phyloP scores from a whole-genome alignment of 2,888 invertebrate species.

The Rhynchonema sp. region DNA sequence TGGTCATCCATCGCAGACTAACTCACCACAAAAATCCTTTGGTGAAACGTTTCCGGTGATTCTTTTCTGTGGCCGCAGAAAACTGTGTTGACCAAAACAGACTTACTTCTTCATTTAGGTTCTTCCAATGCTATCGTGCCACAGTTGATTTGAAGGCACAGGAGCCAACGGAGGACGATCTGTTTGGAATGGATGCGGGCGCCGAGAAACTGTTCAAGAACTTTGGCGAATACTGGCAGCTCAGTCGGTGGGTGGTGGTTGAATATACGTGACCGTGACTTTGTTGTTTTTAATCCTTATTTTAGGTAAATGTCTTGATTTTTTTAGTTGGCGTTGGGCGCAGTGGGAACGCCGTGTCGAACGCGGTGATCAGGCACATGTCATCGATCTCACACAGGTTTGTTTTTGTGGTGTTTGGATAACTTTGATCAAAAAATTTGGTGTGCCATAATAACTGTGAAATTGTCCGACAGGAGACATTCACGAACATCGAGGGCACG shows the following conservation, averaged over 20 bases:
- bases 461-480: too few relatives aligned
- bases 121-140: neutral
- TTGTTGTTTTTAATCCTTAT: too few relatives aligned
- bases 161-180: neutral
- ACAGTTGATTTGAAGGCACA: neutral
- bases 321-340: conserved; percentile 3
- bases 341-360: conserved; percentile 1
- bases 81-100: too few relatives aligned
- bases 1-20: too few relatives aligned
- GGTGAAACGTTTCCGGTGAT: neutral
- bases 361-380: neutral
- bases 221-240: conserved; percentile 1
- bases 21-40: too few relatives aligned
- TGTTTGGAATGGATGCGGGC: neutral
- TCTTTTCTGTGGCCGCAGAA: neutral
- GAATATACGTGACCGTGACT: too few relatives aligned
- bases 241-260: too few relatives aligned
- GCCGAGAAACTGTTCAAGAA: neutral
- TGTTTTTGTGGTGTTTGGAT: too few relatives aligned
- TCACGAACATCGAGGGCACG: neutral
- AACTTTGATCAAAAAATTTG: too few relatives aligned
- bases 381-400: neutral
- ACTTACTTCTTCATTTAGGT: too few relatives aligned
- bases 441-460: too few relatives aligned
- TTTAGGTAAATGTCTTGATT: too few relatives aligned